Conservation (phyloP, 1,140 invertebrate genomes). For the Dufourea novaeangliae region DNA sequence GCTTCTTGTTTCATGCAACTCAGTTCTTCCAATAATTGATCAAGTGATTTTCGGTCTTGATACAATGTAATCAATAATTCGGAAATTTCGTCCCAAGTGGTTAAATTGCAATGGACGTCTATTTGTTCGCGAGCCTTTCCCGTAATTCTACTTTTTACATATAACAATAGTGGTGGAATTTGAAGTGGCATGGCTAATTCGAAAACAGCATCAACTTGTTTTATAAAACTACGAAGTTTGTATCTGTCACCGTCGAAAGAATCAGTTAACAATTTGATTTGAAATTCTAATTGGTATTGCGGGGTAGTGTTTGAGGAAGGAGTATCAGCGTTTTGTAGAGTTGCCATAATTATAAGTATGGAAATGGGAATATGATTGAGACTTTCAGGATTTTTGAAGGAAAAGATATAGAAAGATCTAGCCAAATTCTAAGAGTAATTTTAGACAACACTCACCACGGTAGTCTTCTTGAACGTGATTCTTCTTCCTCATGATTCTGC, state of each 20-base stretch:
- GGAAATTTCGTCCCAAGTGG: neutral
- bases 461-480: no score
- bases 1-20: neutral
- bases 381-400: no score
- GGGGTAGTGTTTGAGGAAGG: no score
- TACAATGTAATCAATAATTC: neutral
- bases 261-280: neutral
- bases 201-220: conserved; percentile 1
- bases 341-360: no score
- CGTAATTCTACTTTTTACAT: neutral
- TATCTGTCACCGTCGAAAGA: conserved; percentile 1
- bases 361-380: no score
- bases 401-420: no score
- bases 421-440: no score
- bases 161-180: neutral
- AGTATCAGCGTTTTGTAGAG: no score
- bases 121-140: conserved; percentile 4
- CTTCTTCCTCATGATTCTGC: no score
- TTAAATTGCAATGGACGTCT: neutral
- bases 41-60: neutral
- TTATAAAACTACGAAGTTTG: neutral
- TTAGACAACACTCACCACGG: no score
- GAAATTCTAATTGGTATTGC: neutral
- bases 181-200: neutral
- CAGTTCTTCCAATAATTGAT: conserved; percentile 3